Percentiles rank a stretch among this genome's conserved stretches.
Evolutionary conservation across 1,140 invertebrate genomes (phyloP).

Genomic region (Drosophila repletoides): DNA sequence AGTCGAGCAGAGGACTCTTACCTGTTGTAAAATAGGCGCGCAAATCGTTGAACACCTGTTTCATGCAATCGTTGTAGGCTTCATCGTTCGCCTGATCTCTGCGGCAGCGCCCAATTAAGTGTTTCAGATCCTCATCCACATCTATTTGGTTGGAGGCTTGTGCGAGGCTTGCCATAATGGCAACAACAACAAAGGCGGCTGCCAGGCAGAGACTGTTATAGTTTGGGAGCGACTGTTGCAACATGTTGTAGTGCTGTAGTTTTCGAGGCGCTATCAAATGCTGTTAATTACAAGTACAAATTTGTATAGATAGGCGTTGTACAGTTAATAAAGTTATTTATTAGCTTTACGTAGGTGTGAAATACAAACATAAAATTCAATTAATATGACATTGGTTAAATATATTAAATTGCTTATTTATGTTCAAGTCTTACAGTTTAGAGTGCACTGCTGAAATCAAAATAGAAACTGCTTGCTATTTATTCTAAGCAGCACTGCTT

Average conservation of each 20-base stretch:
- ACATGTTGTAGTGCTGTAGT: slow-evolving; percentile 30
- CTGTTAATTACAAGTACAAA: slow-evolving; percentile 38
- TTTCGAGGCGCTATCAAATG: not conserved
- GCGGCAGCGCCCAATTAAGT: slow-evolving; percentile 85
- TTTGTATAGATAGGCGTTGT: slow-evolving; percentile 18
- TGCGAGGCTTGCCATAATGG: not conserved
- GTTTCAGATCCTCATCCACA: slow-evolving; percentile 64
- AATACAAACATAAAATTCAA: slow-evolving; percentile 15
- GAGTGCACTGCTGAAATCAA: no score
- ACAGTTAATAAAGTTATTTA: not conserved
- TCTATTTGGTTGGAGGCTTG: slow-evolving; percentile 50
- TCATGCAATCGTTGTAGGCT: slow-evolving; percentile 88
- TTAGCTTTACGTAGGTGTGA: slow-evolving; percentile 4
- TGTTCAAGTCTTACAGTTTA: no score
- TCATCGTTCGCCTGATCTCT: slow-evolving; percentile 83
- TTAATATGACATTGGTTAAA: not conserved
- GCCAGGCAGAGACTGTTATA: slow-evolving; percentile 22
- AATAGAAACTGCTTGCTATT: no score
- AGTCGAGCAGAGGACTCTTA: no score
- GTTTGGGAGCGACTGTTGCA: slow-evolving; percentile 44
- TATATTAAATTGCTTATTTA: no score
- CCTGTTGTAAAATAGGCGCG: slow-evolving; percentile 88
- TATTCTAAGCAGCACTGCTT: no score
- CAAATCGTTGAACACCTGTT: slow-evolving; percentile 88
- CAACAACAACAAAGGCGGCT: not conserved